Evolutionary conservation across 1,140 invertebrate species (phyloP), one percentile per base, ranked within the genome.

Genomic region (Oryctes rhinoceros): DNA sequence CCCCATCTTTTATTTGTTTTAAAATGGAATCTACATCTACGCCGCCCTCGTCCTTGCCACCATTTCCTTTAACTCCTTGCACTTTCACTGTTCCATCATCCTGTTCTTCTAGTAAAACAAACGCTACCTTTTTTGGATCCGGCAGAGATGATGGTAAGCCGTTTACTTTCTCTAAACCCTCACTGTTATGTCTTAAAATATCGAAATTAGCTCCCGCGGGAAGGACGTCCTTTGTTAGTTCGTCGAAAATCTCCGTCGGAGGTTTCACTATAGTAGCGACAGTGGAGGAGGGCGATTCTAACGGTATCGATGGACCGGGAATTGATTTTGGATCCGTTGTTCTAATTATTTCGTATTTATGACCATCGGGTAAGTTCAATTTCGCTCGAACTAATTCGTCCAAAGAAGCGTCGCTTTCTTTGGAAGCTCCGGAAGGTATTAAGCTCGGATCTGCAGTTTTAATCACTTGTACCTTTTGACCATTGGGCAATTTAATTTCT

Each of bases 91-190:
- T 94, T 37, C 95, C 95, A 84, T 96, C 95, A 1, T 92, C 90
- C 86, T 96, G 94, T 84, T 96, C 95, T 87, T 96, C 95, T 15
- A 96, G 87, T 47, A 96, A 93, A 4, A 96, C 95, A 83, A 96
- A 96, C 0, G 94, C 96, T 0, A 95, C 94, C 85, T 95, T 95
- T 86, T 95, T 96, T 79, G 93, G 92, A 82, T 90, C 89, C 4
- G 92, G 90, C n/a, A 93, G 83, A 82, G 90, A 91, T 39, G 89
- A 88, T 15, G 91, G 91, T 78, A 92, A 87, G 80, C 91, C 92
- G 1, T 90, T 90, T n/a, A 95, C 89, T 83, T 94, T 91, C 86
- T 95, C 94, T 1, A 95, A 86, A 80, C 91, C 92, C 11, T 93
- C 94, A 83, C 93, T 91, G 80, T 92, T 91, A 75, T 95, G 92